A percentile compares a stretch with the other conserved stretches of the same genome.
Conservation (phyloP, 2,113 vertebrate genomes). For the Percopsis transmontana region DNA sequence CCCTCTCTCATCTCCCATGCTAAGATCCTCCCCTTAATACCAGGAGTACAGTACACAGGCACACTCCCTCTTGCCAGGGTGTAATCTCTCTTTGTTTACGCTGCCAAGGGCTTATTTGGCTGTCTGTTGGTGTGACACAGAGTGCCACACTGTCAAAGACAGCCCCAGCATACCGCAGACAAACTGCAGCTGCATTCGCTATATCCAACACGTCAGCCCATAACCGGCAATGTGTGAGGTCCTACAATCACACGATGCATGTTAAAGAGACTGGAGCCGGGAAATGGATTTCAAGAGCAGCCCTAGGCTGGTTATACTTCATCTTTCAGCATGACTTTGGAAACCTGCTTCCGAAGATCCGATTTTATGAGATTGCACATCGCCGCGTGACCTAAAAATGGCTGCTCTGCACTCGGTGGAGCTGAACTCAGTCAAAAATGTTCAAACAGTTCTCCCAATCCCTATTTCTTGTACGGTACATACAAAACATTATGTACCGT, state of each 20-base stretch:
- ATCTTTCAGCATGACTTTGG: slow-evolving; percentile 35
- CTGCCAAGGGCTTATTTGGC: slow-evolving; percentile 80
- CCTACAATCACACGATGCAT: slow-evolving; percentile 64
- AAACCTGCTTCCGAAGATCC: slow-evolving; percentile 21
- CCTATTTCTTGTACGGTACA: no score
- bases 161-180: slow-evolving; percentile 64
- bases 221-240: slow-evolving; percentile 67
- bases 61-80: slow-evolving; percentile 77
- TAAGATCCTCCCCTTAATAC: slow-evolving; percentile 55
- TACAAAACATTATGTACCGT: no score
- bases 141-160: slow-evolving; percentile 72
- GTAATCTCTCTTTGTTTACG: slow-evolving; percentile 82
- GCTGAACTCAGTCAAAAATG: slow-evolving; percentile 15
- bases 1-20: slow-evolving; percentile 44
- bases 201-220: slow-evolving; percentile 63
- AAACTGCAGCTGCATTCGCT: slow-evolving; percentile 62
- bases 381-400: background rate
- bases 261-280: slow-evolving; percentile 52
- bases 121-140: slow-evolving; percentile 79
- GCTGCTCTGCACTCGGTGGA: slow-evolving; percentile 7
- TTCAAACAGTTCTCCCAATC: background rate
- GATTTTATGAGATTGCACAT: slow-evolving; percentile 19
- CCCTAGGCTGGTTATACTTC: slow-evolving; percentile 45
- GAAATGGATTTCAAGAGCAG: slow-evolving; percentile 33
- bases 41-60: slow-evolving; percentile 65